Evolutionary conservation across 2,888 invertebrate species (phyloP).

Genomic region (Macroteleia sp.): DNA sequence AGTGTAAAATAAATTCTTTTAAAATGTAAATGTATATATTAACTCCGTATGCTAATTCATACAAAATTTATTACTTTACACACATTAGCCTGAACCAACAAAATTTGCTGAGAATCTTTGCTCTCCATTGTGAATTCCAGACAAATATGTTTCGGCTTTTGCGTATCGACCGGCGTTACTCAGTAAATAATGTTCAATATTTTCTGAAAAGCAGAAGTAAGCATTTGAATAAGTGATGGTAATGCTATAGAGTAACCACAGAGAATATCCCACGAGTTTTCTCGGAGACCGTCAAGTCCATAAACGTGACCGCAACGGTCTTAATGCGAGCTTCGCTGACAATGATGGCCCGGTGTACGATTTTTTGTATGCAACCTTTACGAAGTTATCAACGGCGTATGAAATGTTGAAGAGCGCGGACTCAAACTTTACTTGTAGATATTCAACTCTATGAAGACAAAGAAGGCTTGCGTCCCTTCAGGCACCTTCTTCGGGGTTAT

Average conservation of each 20-base stretch:
- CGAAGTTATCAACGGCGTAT: slow-evolving; percentile 28
- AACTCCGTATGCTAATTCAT: no score
- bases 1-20: no score
- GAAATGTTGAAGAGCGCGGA: slow-evolving; percentile 20
- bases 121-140: no score
- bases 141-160: neutral
- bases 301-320: slow-evolving; percentile 34
- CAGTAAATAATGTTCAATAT: slow-evolving; percentile 58
- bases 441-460: slow-evolving; percentile 29
- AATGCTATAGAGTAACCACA: slow-evolving; percentile 52
- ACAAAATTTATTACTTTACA: no score
- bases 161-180: slow-evolving; percentile 29
- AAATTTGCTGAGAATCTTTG: no score
- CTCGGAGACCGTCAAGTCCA: slow-evolving; percentile 9
- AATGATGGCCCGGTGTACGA: slow-evolving; percentile 25
- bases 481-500: no score
- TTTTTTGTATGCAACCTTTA: slow-evolving; percentile 16
- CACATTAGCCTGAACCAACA: no score
- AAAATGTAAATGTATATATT: no score
- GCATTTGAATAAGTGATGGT: slow-evolving; percentile 57
- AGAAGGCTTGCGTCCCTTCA: slow-evolving; percentile 29
- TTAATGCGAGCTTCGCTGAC: slow-evolving; percentile 23
- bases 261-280: slow-evolving; percentile 33
- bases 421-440: slow-evolving; percentile 12
- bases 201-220: slow-evolving; percentile 55